Conservation (phyloP, 2,888 invertebrate genomes). For the Muschampia plurimacula region DNA sequence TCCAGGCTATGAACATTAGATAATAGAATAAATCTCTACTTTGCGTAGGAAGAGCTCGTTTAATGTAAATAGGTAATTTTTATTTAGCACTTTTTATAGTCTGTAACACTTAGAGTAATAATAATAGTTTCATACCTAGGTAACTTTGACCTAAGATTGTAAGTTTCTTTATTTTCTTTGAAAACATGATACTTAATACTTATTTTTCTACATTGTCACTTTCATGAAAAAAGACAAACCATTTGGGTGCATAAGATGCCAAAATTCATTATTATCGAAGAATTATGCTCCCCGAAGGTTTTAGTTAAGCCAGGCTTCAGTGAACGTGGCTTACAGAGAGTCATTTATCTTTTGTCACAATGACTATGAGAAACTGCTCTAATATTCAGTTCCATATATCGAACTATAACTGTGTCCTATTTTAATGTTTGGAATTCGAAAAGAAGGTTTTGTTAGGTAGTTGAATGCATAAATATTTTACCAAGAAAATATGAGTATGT, state of each 20-base stretch:
- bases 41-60: no score
- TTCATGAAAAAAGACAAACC: background rate
- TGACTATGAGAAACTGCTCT: conserved; percentile 26
- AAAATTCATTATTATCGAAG: conserved; percentile 21
- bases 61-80: no score
- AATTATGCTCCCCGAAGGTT: conserved; percentile 6
- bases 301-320: conserved; percentile 23
- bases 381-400: conserved; percentile 11
- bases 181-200: no score
- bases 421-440: background rate
- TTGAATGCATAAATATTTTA: background rate
- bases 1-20: no score
- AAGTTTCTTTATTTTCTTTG: no score
- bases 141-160: no score
- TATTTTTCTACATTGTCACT: background rate
- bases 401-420: conserved; percentile 2
- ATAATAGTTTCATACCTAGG: no score
- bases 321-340: conserved; percentile 26
- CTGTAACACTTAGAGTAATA: no score
- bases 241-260: background rate
- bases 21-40: no score
- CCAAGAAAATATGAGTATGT: background rate
- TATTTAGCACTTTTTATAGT: no score
- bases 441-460: background rate
- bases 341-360: conserved; percentile 28